Evolutionary conservation across 2,888 invertebrate species (phyloP), one percentile per base, ranked within the genome.

Genomic region (Pteria penguin): DNA sequence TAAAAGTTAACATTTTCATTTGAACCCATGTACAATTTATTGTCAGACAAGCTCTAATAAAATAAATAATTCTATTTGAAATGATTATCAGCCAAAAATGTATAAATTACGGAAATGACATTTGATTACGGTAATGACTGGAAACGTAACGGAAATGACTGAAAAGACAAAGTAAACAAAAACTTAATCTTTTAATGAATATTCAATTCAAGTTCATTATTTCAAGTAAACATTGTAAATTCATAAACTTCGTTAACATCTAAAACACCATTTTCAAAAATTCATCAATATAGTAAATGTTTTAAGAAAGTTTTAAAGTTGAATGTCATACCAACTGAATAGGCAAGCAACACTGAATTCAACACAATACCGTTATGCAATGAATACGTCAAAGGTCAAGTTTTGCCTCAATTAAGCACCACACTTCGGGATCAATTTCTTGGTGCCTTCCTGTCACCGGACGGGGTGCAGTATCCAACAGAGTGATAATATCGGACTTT

Each of bases 381-480:
- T n/a, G n/a, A n/a, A n/a, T n/a, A n/a, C n/a, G n/a, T n/a, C n/a
- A n/a, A 57, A 57, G 24, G 1, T 18, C 45, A 45, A 45, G 45
- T 45, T 45, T 45, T 45, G 45, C 45, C 45, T 71, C 54, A 31
- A 54, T 63, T 32, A 29, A 27, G 18, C 4, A 5, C 62, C 63
- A 63, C 18, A 71, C 32, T 14, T 5, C 54, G 18, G 71, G 31
- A 1, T 63, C 62, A 31, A 71, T 31, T 32, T 71, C 52, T 22
- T 27, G n/a, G 26, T 62, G 62, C 33, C 71, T 71, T n/a, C 24
- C 18, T 27, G 71, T 71, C 2, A 71, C 71, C 11, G 61, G 54
- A 18, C 36, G 11, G 22, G 70, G 54, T 52, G 55, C 60, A 29
- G 60, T 32, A 54, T 66, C 29, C 24, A 66, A 29, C 14, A 66